Conservation (phyloP, 2,888 invertebrate genomes). For the Drosophila nr. perissopoda region DNA sequence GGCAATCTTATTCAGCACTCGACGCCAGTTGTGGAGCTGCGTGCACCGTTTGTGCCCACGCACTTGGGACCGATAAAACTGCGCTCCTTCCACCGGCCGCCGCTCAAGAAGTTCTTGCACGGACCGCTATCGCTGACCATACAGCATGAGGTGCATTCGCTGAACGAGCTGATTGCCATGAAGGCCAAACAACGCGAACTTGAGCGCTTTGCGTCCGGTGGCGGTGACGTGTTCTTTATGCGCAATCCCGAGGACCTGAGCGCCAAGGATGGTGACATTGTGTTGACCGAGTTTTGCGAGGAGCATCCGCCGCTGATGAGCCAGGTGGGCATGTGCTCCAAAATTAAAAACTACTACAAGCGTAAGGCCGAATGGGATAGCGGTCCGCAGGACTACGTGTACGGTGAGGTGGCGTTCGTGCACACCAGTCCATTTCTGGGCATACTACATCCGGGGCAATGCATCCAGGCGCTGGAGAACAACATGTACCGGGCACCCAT, state of each 20-base stretch:
- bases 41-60: constrained; percentile 97
- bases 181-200: constrained; percentile 97
- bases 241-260: constrained; percentile 97
- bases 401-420: constrained; percentile 98
- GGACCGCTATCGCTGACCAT: constrained; percentile 91
- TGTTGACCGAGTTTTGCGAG: constrained; percentile 98
- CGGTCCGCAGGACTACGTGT: constrained; percentile 92
- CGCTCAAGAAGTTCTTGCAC: constrained; percentile 93
- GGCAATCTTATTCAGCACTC: constrained; percentile 98
- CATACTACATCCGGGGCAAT: constrained; percentile 96
- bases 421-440: constrained; percentile 99
- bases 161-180: constrained; percentile 95
- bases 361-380: constrained; percentile 96
- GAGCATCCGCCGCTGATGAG: constrained; percentile 98
- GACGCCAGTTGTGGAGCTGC: constrained; percentile 97
- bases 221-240: constrained; percentile 99
- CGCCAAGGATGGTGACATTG: constrained; percentile 95
- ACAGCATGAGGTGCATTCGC: constrained; percentile 92
- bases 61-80: constrained; percentile 93
- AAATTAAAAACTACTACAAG: constrained; percentile 99
- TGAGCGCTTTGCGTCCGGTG: constrained; percentile 97
- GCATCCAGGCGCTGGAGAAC: constrained; percentile 97
- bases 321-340: constrained; percentile 99
- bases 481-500: constrained; percentile 99
- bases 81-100: constrained; percentile 96